Evolutionary conservation across 2,888 invertebrate genomes (phyloP), one percentile per base, ranked within the genome.

Genomic region (Prenolepis imparis): DNA sequence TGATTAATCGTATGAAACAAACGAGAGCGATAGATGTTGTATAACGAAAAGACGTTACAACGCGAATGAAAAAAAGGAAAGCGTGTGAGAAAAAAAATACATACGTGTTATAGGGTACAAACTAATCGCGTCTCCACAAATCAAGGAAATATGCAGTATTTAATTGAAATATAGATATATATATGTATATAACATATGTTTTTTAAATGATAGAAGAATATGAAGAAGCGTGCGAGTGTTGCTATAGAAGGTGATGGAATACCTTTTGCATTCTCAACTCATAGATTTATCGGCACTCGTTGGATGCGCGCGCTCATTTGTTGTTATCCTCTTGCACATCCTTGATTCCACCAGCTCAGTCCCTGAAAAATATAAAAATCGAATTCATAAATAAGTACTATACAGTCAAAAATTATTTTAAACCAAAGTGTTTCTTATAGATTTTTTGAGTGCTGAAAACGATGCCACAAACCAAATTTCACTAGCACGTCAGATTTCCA

Each of bases 171-270:
- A 59, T n/a, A n/a, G n/a, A n/a, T 90, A 90, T 91, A 41, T 39
- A 39, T 39, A 57, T 73, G 12, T 91, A 90, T 87, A 92, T 91
- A 92, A 91, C 91, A 89, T 91, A 39, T 67, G 78, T 72, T 21
- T 70, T 59, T 78, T 86, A 88, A 87, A 87, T 90, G 88, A 92
- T 85, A 90, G 87, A 89, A 89, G 88, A 89, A 89, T 91, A 90
- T 90, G 90, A 92, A 90, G 77, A 78, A 78, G 78, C 90, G 91
- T 93, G 93, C 92, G 90, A 92, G 91, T 93, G 91, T 93, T 93
- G 92, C 91, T 90, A 94, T 93, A 93, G 93, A 94, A 92, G 91
- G 89, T 92, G 93, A 93, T 93, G 91, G 92, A 93, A 94, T 94
- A 94, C 94, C 94, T 94, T 94, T 92, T 91, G 89, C 89, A 88